Conservation (phyloP, 1,140 invertebrate species). For the Drosophila bipectinata region DNA sequence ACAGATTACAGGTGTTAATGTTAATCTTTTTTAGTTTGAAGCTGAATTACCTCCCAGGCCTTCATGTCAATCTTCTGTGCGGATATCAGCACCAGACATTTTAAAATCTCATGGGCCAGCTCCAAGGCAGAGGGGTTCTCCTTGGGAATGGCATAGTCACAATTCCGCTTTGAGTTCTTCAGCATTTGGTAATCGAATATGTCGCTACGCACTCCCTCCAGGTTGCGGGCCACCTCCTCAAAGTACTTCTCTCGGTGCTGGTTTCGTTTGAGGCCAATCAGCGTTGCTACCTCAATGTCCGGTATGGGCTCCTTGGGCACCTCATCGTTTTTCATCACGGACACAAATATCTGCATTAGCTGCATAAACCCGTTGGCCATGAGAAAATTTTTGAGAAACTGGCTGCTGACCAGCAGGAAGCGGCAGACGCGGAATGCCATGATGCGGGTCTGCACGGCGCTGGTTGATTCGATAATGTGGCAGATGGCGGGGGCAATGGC, state of each 20-base stretch:
- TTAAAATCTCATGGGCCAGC: constrained; percentile 73
- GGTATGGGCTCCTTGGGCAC: constrained; percentile 43
- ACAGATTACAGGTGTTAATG: not conserved
- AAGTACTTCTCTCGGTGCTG: constrained; percentile 82
- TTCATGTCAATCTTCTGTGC: constrained; percentile 63
- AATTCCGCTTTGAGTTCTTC: constrained; percentile 65
- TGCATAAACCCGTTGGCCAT: constrained; percentile 70
- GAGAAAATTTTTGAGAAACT: constrained; percentile 73
- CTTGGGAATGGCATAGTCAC: constrained; percentile 68
- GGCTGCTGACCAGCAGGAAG: constrained; percentile 62
- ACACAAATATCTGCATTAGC: constrained; percentile 65
- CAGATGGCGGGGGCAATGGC: constrained; percentile 74
- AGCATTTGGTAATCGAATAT: constrained; percentile 79
- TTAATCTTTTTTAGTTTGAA: not conserved
- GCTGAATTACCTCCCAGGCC: constrained; percentile 61
- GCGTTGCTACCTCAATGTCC: constrained; percentile 54
- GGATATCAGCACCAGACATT: constrained; percentile 72
- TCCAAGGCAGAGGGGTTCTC: constrained; percentile 63
- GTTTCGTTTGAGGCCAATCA: constrained; percentile 70
- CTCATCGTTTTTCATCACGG: constrained; percentile 75
- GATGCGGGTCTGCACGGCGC: constrained; percentile 68
- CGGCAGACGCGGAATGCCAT: constrained; percentile 81
- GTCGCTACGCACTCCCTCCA: constrained; percentile 78
- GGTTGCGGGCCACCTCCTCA: constrained; percentile 78
- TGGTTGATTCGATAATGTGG: constrained; percentile 78